Evolutionary conservation across 2,888 invertebrate species (phyloP).

Genomic region (Leptopterna dolabrata): DNA sequence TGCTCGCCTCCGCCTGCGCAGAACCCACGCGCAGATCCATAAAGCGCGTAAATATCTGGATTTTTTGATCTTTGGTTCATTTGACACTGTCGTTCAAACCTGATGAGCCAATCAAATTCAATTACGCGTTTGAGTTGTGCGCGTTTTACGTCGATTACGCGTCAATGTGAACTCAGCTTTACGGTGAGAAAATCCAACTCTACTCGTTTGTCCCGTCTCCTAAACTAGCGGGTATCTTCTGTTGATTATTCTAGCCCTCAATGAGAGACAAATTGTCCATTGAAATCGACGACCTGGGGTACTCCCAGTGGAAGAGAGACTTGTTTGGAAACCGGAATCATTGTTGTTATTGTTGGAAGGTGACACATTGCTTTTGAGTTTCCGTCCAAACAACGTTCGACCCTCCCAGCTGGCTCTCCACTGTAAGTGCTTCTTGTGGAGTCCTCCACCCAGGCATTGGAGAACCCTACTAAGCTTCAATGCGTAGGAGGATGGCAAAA

Average conservation of each 20-base stretch:
- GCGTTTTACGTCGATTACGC: no score
- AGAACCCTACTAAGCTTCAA: no score
- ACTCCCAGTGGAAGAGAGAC: neutral
- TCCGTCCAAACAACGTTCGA: neutral
- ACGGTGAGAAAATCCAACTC: no score
- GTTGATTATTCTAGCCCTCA: neutral
- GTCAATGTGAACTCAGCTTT: no score
- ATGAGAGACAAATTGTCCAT: neutral
- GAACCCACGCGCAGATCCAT: no score
- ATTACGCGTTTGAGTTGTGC: no score
- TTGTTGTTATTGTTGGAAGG: neutral
- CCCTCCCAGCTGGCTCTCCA: neutral
- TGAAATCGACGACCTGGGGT: neutral
- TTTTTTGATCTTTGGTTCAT: no score
- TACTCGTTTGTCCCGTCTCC: neutral
- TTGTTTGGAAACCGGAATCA: constrained; percentile 19
- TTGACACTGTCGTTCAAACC: no score
- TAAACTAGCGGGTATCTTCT: neutral
- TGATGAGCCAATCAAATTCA: no score
- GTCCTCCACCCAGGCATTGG: neutral
- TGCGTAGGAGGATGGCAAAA: no score
- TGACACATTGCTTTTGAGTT: constrained; percentile 1
- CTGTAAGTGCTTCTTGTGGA: neutral
- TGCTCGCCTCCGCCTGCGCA: no score
- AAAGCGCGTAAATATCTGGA: no score